Conservation (phyloP, 2,113 vertebrate genomes). For the Apistogramma diplotaenia region DNA sequence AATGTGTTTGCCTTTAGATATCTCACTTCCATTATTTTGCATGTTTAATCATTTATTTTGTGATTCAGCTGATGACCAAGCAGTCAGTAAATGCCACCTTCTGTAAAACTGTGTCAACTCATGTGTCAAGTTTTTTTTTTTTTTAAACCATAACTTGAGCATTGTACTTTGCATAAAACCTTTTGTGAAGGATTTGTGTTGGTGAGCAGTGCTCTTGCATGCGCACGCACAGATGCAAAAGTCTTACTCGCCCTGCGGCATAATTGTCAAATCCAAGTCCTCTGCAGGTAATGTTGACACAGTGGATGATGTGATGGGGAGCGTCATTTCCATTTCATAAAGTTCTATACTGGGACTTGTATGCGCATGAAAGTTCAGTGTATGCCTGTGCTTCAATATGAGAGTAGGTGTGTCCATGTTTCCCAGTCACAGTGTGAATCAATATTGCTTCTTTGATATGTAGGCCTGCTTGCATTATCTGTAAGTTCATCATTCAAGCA, state of each 20-base stretch:
- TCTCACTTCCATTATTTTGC: background rate
- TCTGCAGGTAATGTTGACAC: slow-evolving; percentile 40
- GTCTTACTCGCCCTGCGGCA: slow-evolving; percentile 1
- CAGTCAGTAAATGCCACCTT: background rate
- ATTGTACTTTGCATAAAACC: slow-evolving; percentile 1
- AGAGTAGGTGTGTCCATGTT: background rate
- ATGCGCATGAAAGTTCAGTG: background rate
- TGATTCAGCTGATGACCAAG: background rate
- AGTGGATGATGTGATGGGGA: background rate
- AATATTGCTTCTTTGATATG: slow-evolving; percentile 19
- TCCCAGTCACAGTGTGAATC: slow-evolving; percentile 31
- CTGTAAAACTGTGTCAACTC: background rate
- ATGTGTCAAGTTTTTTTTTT: background rate
- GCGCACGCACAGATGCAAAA: slow-evolving; percentile 18
- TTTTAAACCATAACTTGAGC: background rate
- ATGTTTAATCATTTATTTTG: background rate
- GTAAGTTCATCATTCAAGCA: slow-evolving; percentile 41
- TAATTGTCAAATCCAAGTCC: slow-evolving; percentile 47
- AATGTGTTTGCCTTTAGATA: background rate
- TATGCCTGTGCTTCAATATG: background rate
- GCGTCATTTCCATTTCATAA: slow-evolving; percentile 71
- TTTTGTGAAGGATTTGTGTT: slow-evolving; percentile 25
- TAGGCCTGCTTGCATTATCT: slow-evolving; percentile 8
- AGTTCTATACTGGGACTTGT: slow-evolving; percentile 16
- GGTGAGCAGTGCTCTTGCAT: background rate